Base-by-base conservation (phyloP, 2,797 vertebrate genomes). In the Poeciliopsis paucimaculata region DNA sequence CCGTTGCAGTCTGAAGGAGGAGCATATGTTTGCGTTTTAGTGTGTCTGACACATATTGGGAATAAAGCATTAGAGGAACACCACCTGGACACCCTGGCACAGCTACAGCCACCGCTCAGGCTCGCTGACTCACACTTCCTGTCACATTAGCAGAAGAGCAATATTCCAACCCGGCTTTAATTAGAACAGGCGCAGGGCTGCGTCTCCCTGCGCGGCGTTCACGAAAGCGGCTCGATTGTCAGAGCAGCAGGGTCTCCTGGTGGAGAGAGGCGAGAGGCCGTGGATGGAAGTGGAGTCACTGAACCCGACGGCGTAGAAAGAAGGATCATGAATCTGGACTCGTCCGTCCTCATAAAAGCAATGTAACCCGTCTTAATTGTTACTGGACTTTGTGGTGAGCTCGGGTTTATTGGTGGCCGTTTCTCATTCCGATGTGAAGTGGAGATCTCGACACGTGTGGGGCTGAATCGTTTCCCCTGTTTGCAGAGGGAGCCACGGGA, bases 81-180 rank as follows among this genome's bases (percentile, higher is more conserved):
- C 70, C 78, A 73, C 89, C 85, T 90, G 85, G 76, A 74, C 80
- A 75, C 78, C 81, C 43, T 28, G 80, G 82, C 74, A 12, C 66
- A 77, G 75, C 78, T 77, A 41, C 51, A 71, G 31, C 86, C 60
- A 49, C 74, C 62, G 75, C 16, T 75, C 73, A 71, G 73, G 75
- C 77, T 62, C 78, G 75, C 34, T 12, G 28, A 75, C 77, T 82
- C 55, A 34, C 86, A 60, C 77, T 76, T 77, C 77, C 76, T 81
- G 71, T 77, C 77, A 62, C 80, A 79, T 83, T 80, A 90, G 90
- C 76, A 77, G 82, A 88, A 82, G 89, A 94, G 77, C 82, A 86
- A 86, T 90, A 93, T 92, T 91, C 88, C 87, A 91, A 94, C 91
- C 87, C 94, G 85, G 88, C 81, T 91, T 93, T 94, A 92, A 95